A percentile compares a stretch with the other conserved stretches of the same genome.
phyloP scores from a whole-genome alignment of 2,888 invertebrate species.

The Mystacides longicornis region DNA sequence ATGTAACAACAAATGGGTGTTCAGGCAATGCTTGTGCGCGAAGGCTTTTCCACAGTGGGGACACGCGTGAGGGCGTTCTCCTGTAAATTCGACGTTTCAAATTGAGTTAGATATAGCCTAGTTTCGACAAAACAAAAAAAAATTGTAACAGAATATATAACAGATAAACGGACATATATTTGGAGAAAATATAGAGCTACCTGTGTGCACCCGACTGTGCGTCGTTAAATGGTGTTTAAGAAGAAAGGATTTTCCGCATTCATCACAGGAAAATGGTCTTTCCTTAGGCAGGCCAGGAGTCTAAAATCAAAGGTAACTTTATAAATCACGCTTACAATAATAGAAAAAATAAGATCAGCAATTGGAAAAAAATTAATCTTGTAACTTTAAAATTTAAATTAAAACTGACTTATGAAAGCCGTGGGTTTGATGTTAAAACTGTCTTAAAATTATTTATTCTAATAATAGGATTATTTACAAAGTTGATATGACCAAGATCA shows the following conservation, averaged over 20 bases:
- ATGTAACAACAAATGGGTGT: conserved; percentile 73
- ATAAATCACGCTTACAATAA: too few species aligned
- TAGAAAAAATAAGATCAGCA: too few species aligned
- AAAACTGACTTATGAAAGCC: too few species aligned
- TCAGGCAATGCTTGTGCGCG: conserved; percentile 75
- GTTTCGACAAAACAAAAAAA: too few species aligned
- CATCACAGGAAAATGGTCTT: conserved; percentile 73
- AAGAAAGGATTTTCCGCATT: conserved; percentile 78
- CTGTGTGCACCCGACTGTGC: conserved; percentile 74
- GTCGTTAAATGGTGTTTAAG: conserved; percentile 79
- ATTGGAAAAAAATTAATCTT: too few species aligned
- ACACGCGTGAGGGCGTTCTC: conserved; percentile 71
- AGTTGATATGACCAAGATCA: too few species aligned
- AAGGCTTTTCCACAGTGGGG: conserved; percentile 75
- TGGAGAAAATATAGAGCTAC: conserved; percentile 31
- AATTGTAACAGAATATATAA: too few species aligned
- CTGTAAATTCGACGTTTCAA: conserved; percentile 32
- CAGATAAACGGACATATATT: too few species aligned
- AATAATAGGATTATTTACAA: too few species aligned
- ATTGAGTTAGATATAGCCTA: neutral
- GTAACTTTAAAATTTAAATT: too few species aligned
- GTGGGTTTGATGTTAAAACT: too few species aligned
- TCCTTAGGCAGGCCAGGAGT: conserved; percentile 48
- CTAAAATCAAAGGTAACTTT: conserved; percentile 6
- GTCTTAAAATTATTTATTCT: too few species aligned